A percentile compares a stretch with the other conserved stretches of the same genome.
phyloP scores from a whole-genome alignment of 1,140 invertebrate species.

The Papilio helenus region DNA sequence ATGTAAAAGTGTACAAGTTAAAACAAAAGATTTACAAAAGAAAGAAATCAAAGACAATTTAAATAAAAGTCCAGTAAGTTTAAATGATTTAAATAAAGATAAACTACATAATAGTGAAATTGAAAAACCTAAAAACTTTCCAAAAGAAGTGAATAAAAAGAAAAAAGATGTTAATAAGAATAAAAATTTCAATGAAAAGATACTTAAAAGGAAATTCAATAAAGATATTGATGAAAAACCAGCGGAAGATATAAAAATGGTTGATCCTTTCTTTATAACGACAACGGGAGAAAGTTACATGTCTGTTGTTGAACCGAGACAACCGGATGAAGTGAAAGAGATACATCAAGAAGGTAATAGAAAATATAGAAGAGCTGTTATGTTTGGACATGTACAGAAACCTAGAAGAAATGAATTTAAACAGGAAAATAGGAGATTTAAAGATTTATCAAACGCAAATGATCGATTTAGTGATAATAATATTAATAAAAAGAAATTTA shows the following conservation, averaged over 20 bases:
- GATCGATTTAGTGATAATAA: constrained; percentile 45
- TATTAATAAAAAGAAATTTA: constrained; percentile 46
- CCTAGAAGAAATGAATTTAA: constrained; percentile 53
- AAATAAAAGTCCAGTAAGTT: constrained; percentile 7
- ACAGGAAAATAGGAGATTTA: constrained; percentile 48
- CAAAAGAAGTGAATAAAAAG: constrained; percentile 55
- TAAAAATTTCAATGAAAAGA: constrained; percentile 73
- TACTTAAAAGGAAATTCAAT: constrained; percentile 67
- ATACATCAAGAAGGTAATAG: constrained; percentile 74
- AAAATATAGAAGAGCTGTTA: constrained; percentile 72
- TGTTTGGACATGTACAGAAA: constrained; percentile 76
- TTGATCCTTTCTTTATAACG: constrained; percentile 85
- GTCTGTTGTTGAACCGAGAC: constrained; percentile 80
- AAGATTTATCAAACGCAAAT: constrained; percentile 45
- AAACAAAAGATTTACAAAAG: background rate
- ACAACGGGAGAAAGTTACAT: constrained; percentile 83
- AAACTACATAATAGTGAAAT: constrained; percentile 41
- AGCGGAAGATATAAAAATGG: constrained; percentile 57
- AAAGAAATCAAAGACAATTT: background rate
- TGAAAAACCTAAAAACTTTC: constrained; percentile 49
- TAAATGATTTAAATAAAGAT: constrained; percentile 40
- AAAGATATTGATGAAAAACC: constrained; percentile 58
- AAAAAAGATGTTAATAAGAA: constrained; percentile 66
- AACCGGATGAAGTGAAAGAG: constrained; percentile 75
- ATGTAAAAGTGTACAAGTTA: background rate